phyloP scores from a whole-genome alignment of 2,888 invertebrate genomes.

The Aphodius granarius region DNA sequence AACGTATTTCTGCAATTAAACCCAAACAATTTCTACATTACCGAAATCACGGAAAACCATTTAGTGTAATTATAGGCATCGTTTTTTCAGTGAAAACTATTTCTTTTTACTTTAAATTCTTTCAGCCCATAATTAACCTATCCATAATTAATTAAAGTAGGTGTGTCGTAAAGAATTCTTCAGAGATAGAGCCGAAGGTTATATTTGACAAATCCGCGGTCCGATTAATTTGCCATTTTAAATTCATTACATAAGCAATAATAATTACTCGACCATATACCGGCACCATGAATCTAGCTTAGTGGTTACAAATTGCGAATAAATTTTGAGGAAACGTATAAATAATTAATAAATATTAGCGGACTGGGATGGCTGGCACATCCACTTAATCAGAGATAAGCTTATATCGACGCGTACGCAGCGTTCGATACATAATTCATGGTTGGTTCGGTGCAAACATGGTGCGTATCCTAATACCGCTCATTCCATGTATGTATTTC shows the following conservation, averaged over 20 bases:
- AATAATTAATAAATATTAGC: conserved; percentile 14
- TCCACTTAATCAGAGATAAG: conserved; percentile 14
- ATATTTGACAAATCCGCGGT: background rate
- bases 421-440: conserved; percentile 14
- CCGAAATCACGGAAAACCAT: too few relatives aligned
- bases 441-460: background rate
- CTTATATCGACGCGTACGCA: conserved; percentile 1
- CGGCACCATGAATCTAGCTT: conserved; percentile 9
- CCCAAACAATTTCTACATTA: too few relatives aligned
- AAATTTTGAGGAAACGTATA: conserved; percentile 7
- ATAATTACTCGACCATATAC: background rate
- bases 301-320: conserved; percentile 9
- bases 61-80: too few relatives aligned
- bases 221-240: background rate
- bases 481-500: conserved; percentile 8
- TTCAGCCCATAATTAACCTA: too few relatives aligned
- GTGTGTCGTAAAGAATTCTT: too few relatives aligned
- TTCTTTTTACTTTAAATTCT: too few relatives aligned
- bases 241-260: background rate
- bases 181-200: background rate
- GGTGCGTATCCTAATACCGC: conserved; percentile 7
- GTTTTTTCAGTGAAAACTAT: too few relatives aligned
- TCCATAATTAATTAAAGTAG: too few relatives aligned
- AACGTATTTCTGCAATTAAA: too few relatives aligned
- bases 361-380: background rate